Base-by-base conservation (phyloP, 2,888 invertebrate genomes). In the Endotricha flammealis region DNA sequence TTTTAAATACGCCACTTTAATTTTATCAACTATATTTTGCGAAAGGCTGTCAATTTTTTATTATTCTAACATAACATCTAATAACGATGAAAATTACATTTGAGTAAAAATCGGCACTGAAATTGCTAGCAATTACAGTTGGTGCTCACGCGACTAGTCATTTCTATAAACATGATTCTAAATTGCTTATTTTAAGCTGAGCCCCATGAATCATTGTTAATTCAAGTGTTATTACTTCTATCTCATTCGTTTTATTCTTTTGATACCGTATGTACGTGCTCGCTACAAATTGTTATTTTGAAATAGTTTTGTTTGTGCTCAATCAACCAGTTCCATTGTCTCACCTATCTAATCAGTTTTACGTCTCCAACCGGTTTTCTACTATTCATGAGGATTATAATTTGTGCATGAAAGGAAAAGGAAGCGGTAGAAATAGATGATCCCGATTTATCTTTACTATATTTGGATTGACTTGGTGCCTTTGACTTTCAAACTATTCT, bases 181-280 rank as follows among this genome's bases (percentile, higher is more conserved):
- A 46, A 53, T 38, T 48, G 53, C 38, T 55, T 47, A 46, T 58
- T 55, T 51, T 54, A 48, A 58, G 47, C 50, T 44, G 33, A 49
- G 32, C 38, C 42, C 38, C 44, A 56, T 75, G 69, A 76, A 63
- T 75, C 73, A 77, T 55, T 70, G 65, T 76, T 68, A 59, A 61
- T 65, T 63, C 75, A 76, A 72, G 70, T 77, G 74, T 64, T 64
- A 48, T 56, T 59, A 44, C 49, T 45, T 40, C 41, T 45, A 40
- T 55, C 48, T 50, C 43, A 32, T 57, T 57, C 46, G 48, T 42
- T 38, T 48, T 48, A 36, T 39, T 53, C 57, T 56, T 59, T 53
- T 57, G 43, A 53, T 57, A 47, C 22, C 55, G 52, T 16, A n/a
- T 39, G 42, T 47, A 45, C 50, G 52, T 41, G 41, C 53, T 58